phyloP scores from a whole-genome alignment of 2,113 vertebrate genomes.

The Pardalotus punctatus region DNA sequence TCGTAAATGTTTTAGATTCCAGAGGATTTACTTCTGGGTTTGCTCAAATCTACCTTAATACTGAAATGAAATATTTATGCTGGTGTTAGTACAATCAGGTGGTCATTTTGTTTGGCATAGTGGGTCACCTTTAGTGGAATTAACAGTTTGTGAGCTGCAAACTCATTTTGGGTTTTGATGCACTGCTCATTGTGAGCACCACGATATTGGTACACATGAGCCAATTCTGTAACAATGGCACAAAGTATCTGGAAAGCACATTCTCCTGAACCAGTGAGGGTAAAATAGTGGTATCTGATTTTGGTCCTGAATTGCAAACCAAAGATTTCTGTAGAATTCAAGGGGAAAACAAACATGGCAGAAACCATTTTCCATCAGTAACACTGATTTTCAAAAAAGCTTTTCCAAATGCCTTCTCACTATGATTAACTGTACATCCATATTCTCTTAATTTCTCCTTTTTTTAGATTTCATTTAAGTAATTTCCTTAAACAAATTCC shows the following conservation, averaged over 20 bases:
- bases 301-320: background rate
- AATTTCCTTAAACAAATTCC: background rate
- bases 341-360: background rate
- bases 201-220: rapidly evolving
- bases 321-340: background rate
- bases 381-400: background rate
- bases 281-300: background rate
- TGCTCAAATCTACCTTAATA: background rate
- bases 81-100: background rate
- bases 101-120: background rate
- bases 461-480: background rate
- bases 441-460: background rate
- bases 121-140: background rate
- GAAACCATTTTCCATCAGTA: background rate
- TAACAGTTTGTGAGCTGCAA: background rate
- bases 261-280: background rate
- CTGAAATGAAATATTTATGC: background rate
- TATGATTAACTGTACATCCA: background rate
- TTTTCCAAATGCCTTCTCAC: background rate
- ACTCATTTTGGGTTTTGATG: background rate
- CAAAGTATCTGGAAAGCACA: background rate
- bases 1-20: background rate
- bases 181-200: background rate
- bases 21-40: background rate
- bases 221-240: background rate